These are phyloP conservation scores for Stictocephala bisonia DNA, from an alignment of 2,888 invertebrate species.

Conservation along the genomic window DNA sequence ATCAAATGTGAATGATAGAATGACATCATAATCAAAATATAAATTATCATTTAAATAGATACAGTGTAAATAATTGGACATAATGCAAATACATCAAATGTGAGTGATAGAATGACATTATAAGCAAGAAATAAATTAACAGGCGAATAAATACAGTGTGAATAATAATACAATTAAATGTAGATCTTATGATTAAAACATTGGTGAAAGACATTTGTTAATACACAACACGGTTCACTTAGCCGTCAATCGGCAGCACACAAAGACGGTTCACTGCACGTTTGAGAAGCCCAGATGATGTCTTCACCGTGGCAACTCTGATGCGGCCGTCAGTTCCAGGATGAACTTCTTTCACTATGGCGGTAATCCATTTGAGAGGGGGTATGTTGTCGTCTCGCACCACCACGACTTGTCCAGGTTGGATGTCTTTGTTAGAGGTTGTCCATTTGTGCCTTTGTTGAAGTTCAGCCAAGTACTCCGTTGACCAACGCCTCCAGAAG, in stretches of 20 bases:
- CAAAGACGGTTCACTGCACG: not conserved
- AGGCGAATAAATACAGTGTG: too few relatives aligned
- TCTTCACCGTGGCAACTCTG: constrained; percentile 53
- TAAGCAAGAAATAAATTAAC: too few relatives aligned
- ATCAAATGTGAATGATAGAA: too few relatives aligned
- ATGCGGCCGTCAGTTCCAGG: constrained; percentile 52
- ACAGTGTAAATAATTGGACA: too few relatives aligned
- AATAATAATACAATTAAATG: too few relatives aligned
- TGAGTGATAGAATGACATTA: too few relatives aligned
- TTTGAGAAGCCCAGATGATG: not conserved
- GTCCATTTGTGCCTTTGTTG: constrained; percentile 57
- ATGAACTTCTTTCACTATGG: constrained; percentile 44
- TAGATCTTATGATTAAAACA: too few relatives aligned
- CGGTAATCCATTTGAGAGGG: constrained; percentile 52
- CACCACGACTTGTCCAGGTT: constrained; percentile 51
- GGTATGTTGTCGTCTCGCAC: constrained; percentile 49
- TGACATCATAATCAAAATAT: too few relatives aligned
- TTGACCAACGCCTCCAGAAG: constrained; percentile 55
- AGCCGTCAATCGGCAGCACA: not conserved
- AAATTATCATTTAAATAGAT: too few relatives aligned
- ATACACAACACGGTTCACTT: too few relatives aligned
- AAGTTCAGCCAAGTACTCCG: constrained; percentile 58
- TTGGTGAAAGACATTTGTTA: too few relatives aligned
- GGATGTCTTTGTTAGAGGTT: not conserved
- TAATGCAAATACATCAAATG: too few relatives aligned